phyloP scores from a whole-genome alignment of 2,797 vertebrate genomes.

The Cossypha polioptera region DNA sequence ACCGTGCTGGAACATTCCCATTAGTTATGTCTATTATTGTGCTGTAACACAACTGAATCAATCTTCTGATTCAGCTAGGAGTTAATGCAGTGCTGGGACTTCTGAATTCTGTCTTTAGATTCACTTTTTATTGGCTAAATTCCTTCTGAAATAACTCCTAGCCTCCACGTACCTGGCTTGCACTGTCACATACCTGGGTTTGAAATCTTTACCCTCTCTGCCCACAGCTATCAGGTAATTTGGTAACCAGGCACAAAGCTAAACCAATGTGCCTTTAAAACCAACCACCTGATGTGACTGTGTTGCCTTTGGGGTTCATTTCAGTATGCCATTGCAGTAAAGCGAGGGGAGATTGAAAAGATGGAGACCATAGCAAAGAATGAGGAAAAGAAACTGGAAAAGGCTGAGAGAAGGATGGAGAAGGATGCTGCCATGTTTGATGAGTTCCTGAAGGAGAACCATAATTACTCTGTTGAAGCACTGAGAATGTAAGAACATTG shows the following conservation, averaged over 20 bases:
- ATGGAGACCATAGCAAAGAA: conserved; percentile 74
- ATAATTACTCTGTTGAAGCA: conserved; percentile 82
- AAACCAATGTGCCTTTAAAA: background rate
- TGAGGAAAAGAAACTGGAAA: conserved; percentile 80
- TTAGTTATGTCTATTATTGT: background rate
- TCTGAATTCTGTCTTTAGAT: background rate
- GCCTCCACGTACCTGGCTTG: background rate
- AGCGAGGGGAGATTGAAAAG: conserved; percentile 79
- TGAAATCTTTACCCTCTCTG: background rate
- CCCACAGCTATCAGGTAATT: background rate
- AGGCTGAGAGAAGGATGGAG: conserved; percentile 80
- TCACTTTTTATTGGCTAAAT: background rate
- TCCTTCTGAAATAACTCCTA: background rate
- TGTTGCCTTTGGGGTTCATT: conserved; percentile 5
- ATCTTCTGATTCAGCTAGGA: background rate
- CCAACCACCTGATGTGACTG: background rate
- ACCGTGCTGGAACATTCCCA: background rate
- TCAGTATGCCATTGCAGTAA: conserved; percentile 82
- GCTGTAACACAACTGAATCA: background rate
- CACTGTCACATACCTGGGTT: background rate
- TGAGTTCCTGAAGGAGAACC: conserved; percentile 85
- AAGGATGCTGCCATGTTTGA: conserved; percentile 81
- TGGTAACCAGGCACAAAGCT: background rate
- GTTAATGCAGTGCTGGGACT: background rate
- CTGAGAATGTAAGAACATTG: conserved; percentile 77